Evolutionary conservation across 2,113 vertebrate genomes (phyloP).

Genomic region (Pluvialis apricaria): DNA sequence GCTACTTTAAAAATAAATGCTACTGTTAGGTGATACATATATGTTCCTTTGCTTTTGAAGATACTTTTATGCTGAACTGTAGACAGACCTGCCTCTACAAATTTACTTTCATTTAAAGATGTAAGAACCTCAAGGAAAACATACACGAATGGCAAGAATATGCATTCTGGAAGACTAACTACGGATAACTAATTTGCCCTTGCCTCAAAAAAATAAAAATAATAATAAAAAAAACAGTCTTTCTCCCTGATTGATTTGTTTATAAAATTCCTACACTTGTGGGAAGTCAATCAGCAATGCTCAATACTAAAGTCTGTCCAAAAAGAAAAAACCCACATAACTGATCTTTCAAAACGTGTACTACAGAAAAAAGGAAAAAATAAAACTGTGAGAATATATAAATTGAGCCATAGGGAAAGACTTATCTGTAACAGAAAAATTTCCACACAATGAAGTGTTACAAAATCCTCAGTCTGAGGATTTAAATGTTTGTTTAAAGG

Average conservation of each 20-base stretch:
- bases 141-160: background rate
- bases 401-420: background rate
- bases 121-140: background rate
- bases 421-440: background rate
- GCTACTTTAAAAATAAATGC: background rate
- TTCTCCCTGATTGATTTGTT: background rate
- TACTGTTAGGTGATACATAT: background rate
- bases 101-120: background rate
- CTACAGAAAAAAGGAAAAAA: background rate
- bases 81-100: background rate
- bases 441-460: background rate
- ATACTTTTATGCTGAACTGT: background rate
- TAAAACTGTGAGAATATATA: background rate
- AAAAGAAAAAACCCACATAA: background rate
- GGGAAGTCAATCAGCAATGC: background rate
- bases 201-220: background rate
- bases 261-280: background rate
- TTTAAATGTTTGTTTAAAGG: background rate
- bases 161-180: background rate
- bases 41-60: background rate
- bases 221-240: background rate
- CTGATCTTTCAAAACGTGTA: background rate
- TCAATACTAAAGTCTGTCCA: background rate
- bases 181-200: background rate
- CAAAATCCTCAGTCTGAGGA: background rate